phyloP scores from a whole-genome alignment of 23 tunicate genomes.

The Styela clava region DNA sequence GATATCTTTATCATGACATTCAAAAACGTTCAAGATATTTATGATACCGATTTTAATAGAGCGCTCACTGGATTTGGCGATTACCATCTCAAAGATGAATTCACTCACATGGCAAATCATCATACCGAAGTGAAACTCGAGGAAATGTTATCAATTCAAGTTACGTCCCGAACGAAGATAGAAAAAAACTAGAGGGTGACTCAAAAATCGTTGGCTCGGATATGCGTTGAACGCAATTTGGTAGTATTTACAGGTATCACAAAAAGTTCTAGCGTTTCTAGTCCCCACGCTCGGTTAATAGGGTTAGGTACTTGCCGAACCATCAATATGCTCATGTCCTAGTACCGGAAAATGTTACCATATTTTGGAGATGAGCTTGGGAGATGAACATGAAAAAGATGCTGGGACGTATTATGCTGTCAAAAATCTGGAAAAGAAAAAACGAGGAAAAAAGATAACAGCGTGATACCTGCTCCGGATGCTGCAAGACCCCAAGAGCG shows the following conservation, averaged over 20 bases:
- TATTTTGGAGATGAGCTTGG: not conserved
- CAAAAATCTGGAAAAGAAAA: not conserved
- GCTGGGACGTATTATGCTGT: not conserved
- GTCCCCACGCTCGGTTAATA: not conserved
- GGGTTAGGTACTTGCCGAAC: not conserved
- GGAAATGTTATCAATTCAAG: not conserved
- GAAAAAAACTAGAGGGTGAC: not conserved
- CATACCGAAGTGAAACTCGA: not conserved
- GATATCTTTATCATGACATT: not conserved
- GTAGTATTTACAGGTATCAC: not conserved
- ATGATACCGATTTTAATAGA: not conserved
- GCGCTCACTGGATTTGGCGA: not conserved
- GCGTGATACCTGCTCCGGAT: not conserved
- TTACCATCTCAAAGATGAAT: not conserved
- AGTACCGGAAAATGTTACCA: constrained; percentile 5
- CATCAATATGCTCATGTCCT: constrained; percentile 3
- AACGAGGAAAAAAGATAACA: not conserved
- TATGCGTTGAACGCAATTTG: not conserved
- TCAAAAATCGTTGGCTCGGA: not conserved
- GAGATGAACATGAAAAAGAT: not conserved
- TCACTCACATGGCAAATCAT: not conserved
- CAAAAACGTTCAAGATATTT: not conserved
- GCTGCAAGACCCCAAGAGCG: not conserved
- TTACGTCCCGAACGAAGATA: not conserved
- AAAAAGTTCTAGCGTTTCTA: not conserved